phyloP scores from a whole-genome alignment of 2,888 invertebrate species.

The Aquatica leii region DNA sequence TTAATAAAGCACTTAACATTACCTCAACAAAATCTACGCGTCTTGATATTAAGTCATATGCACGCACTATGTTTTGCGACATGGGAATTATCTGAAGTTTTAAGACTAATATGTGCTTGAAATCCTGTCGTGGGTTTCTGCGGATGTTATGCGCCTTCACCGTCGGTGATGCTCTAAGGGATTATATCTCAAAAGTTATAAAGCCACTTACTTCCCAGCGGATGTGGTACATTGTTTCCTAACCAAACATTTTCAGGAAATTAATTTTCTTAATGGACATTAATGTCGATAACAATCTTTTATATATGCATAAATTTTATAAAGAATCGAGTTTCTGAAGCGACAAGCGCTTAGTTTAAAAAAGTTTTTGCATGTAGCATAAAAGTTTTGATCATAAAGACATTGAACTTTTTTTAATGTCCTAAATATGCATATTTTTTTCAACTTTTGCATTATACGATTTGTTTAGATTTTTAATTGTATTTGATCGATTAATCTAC shows the following conservation, averaged over 20 bases:
- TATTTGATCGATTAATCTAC: no score
- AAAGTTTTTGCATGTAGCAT: no score
- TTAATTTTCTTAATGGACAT: conserved; percentile 23
- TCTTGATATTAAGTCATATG: conserved; percentile 27
- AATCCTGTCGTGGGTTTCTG: conserved; percentile 36
- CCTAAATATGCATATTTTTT: no score
- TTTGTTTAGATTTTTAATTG: no score
- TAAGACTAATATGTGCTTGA: conserved; percentile 29
- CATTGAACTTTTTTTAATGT: no score
- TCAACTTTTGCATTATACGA: no score
- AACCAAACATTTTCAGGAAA: conserved; percentile 25
- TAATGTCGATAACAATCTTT: conserved; percentile 10
- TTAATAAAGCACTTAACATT: conserved; percentile 23
- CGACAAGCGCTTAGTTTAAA: no score
- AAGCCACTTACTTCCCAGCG: conserved; percentile 31
- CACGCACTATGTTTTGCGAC: conserved; percentile 28
- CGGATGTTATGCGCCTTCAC: conserved; percentile 29
- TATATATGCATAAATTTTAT: background rate
- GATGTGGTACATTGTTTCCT: conserved; percentile 29
- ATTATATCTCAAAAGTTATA: conserved; percentile 30
- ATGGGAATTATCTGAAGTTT: conserved; percentile 28
- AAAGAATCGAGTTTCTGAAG: no score
- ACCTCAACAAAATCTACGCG: conserved; percentile 3
- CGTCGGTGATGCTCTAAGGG: conserved; percentile 25
- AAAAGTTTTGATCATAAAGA: no score